These are phyloP conservation scores for Panorpa germanica DNA, from an alignment of 2,888 invertebrate species.

Conservation along the genomic window DNA sequence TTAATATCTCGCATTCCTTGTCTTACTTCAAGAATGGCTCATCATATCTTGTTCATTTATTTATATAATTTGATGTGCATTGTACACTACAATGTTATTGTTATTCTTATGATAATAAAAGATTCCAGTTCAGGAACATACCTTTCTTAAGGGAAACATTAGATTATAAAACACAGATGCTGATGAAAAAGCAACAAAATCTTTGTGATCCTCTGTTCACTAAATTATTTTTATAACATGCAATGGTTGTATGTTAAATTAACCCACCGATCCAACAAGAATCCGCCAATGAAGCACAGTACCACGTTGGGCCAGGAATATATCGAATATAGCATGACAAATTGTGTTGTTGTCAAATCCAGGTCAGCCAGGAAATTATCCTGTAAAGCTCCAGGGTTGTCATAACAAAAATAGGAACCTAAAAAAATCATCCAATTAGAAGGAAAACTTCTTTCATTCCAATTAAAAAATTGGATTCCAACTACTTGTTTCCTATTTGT, in stretches of 20 bases:
- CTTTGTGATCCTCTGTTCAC: slow-evolving; percentile 6
- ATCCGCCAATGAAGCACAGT: slow-evolving; percentile 90
- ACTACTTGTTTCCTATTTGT: no score
- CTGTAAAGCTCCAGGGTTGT: slow-evolving; percentile 86
- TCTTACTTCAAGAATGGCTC: no score
- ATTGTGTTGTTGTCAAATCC: slow-evolving; percentile 60
- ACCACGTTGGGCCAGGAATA: slow-evolving; percentile 98
- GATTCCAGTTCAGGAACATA: no score
- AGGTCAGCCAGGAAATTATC: slow-evolving; percentile 71
- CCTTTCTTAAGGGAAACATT: slow-evolving; percentile 8
- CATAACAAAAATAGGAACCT: slow-evolving; percentile 97
- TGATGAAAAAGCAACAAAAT: slow-evolving; percentile 4
- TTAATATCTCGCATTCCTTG: no score
- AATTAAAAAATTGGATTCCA: no score
- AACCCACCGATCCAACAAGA: slow-evolving; percentile 75
- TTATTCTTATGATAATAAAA: no score
- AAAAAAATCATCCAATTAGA: no score
- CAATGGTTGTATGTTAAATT: slow-evolving; percentile 12
- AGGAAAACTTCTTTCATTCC: no score
- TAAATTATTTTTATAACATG: slow-evolving; percentile 8
- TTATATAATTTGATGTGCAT: no score
- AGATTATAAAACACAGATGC: slow-evolving; percentile 6
- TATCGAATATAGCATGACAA: slow-evolving; percentile 75
- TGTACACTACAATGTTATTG: no score
- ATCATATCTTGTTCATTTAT: no score